Evolutionary conservation across 2,888 invertebrate species (phyloP).

Genomic region (Leucophenga montana): DNA sequence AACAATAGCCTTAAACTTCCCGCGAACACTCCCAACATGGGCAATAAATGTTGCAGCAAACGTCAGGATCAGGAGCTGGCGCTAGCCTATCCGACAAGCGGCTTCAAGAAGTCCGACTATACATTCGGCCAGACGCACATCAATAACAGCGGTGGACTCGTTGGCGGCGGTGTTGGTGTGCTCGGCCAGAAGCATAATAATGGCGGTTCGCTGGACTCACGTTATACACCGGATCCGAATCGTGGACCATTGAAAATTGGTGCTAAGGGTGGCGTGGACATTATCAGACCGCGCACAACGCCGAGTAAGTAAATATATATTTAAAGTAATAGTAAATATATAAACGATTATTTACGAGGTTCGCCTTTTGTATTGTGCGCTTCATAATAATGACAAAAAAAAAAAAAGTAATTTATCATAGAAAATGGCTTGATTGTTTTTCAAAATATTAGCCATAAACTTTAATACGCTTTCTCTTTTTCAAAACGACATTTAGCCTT

Average conservation of each 20-base stretch:
- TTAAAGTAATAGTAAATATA: background rate
- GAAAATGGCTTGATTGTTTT: too few species aligned
- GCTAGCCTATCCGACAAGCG: constrained; percentile 71
- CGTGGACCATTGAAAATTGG: constrained; percentile 76
- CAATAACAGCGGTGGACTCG: constrained; percentile 57
- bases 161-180: constrained; percentile 52
- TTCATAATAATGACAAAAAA: too few species aligned
- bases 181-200: constrained; percentile 73
- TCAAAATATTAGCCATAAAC: too few species aligned
- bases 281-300: constrained; percentile 82
- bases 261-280: constrained; percentile 81
- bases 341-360: background rate
- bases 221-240: constrained; percentile 87
- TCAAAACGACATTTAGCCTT: too few species aligned
- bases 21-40: constrained; percentile 75
- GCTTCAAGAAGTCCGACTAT: constrained; percentile 72
- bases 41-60: constrained; percentile 91
- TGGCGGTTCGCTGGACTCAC: constrained; percentile 75
- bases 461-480: too few species aligned
- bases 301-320: constrained; percentile 75
- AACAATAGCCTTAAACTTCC: constrained; percentile 30
- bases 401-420: too few species aligned
- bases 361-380: too few species aligned
- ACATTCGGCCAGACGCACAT: constrained; percentile 72
- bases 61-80: constrained; percentile 81